These are phyloP conservation scores for Aix galericulata DNA, from an alignment of 2,113 vertebrate genomes.

Conservation along the genomic window DNA sequence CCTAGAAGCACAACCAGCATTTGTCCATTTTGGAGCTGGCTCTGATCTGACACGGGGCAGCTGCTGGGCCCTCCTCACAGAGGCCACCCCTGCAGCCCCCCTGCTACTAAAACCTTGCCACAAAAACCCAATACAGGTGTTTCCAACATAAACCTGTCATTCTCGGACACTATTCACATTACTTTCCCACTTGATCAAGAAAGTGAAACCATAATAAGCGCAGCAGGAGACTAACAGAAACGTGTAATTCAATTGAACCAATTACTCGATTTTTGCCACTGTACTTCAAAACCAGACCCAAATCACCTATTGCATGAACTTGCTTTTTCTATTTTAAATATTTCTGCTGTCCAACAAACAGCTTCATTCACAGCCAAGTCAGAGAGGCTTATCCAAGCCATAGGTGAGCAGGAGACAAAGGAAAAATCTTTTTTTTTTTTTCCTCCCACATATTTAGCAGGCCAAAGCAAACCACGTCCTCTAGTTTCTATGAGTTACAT, in stretches of 20 bases:
- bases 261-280: neutral
- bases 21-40: too few relatives aligned
- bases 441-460: neutral
- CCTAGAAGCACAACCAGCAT: too few relatives aligned
- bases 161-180: neutral
- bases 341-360: neutral
- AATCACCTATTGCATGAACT: neutral
- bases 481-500: neutral
- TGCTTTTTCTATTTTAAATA: neutral
- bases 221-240: neutral
- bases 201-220: neutral
- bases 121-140: neutral
- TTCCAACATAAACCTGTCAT: neutral
- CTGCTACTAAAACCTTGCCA: too few relatives aligned
- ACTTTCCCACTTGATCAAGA: neutral
- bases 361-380: constrained; percentile 31
- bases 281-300: neutral
- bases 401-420: fast-evolving
- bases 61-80: too few relatives aligned
- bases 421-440: neutral
- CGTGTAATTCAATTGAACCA: neutral
- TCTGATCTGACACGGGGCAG: too few relatives aligned
- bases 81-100: too few relatives aligned
- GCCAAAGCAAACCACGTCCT: neutral
- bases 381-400: neutral